Base-by-base conservation (phyloP, 2,113 vertebrate genomes). In the Telmatochromis sp. region DNA sequence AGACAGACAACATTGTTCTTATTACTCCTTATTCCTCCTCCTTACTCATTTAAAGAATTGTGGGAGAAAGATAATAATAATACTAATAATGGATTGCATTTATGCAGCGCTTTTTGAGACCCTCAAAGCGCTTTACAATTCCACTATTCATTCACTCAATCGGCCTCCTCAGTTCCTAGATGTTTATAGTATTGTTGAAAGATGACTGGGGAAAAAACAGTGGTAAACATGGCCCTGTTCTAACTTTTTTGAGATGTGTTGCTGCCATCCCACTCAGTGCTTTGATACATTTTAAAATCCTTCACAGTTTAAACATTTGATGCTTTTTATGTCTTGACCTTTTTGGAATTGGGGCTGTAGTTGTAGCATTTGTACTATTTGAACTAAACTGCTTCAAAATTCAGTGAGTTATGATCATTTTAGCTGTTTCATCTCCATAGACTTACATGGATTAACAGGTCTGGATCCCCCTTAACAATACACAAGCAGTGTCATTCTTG, bases 41-140 rank as follows among this genome's bases (percentile, higher is more conserved):
- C 35, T 45, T 47, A 5, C 15, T 47, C 42, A n/a, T 9, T 40
- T 40, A 21, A 21, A 68, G 19, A 68, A 68, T 4, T 68, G 11
- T 21, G 19, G n/a, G 19, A 68, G 7, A 68, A 68, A 68, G 19
- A 68, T 40, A 35, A 63, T 63, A 63, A 10, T 33, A 60, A 60
- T 11, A 33, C 28, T 63, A 33, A 63, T 63, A 33, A 63, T 33
- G 58, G 58, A 63, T 63, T 63, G 58, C 58, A 63, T 63, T 63
- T 63, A 33, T 63, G 31, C 28, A 63, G 58, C 1, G 15, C 15
- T 33, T 33, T 63, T 33, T 0, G 15, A 63, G 1, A 63, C 15
- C 15, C 58, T 63, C 15, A 63, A 63, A 63, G 4, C 2, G 31
- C 58, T 63, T 63, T 63, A 63, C 9, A 63, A 2, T 33, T 63